Evolutionary conservation across 2,797 vertebrate genomes (phyloP).

Genomic region (Tangara arthus): DNA sequence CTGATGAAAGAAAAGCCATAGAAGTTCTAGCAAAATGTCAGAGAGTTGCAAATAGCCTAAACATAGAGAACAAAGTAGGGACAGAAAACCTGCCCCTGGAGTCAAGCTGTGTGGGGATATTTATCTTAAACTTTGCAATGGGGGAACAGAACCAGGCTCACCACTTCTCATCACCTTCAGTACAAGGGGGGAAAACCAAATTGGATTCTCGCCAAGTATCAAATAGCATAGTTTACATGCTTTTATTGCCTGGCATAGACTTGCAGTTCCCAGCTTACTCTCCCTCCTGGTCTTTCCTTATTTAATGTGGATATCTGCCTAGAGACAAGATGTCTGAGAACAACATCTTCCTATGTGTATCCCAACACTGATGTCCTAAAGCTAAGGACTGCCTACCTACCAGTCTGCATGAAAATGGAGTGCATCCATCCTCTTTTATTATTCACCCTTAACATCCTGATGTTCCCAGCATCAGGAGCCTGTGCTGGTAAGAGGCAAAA

Average conservation of each 20-base stretch:
- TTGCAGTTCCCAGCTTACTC: not conserved
- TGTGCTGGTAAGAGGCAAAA: not conserved
- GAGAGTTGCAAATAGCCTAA: not conserved
- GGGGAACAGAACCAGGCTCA: not conserved
- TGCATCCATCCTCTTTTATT: not conserved
- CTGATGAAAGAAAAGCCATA: not conserved
- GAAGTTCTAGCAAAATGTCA: not conserved
- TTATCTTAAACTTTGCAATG: not conserved
- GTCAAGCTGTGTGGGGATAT: not conserved
- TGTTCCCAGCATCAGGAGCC: not conserved
- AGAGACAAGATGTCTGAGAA: not conserved
- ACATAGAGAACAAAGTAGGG: not conserved
- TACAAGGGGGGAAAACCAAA: not conserved
- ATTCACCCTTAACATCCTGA: not conserved
- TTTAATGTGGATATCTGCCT: not conserved
- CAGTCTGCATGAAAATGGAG: not conserved
- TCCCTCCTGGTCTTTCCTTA: not conserved
- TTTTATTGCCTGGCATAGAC: not conserved
- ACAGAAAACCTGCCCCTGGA: not conserved
- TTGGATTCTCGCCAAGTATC: not conserved
- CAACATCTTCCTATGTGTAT: fast-evolving
- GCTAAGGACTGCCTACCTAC: not conserved
- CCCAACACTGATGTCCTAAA: not conserved
- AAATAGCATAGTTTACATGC: not conserved
- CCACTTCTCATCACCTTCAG: not conserved